phyloP scores from a whole-genome alignment of 2,888 invertebrate species.

The Sesia apiformis region DNA sequence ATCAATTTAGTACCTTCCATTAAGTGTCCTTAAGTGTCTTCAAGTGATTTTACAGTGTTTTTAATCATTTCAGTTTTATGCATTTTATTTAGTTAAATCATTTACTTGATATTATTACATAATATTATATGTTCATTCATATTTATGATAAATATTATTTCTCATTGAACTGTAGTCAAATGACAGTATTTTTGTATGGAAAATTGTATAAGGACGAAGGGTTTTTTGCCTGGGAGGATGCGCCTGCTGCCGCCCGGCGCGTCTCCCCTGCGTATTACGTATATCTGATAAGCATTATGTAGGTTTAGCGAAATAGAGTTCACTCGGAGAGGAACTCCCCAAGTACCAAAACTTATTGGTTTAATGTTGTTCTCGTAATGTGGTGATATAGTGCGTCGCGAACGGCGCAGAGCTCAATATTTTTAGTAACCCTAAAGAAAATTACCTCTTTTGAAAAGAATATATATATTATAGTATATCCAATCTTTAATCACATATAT shows the following conservation, averaged over 20 bases:
- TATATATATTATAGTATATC: constrained; percentile 67
- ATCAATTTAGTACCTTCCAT: constrained; percentile 70
- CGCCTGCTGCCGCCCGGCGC: constrained; percentile 11
- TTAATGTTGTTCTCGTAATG: constrained; percentile 71
- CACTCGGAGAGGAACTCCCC: constrained; percentile 60
- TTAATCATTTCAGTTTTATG: constrained; percentile 69
- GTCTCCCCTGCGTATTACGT: constrained; percentile 49
- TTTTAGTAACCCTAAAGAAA: constrained; percentile 74
- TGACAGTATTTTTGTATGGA: constrained; percentile 75
- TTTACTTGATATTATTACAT: constrained; percentile 58
- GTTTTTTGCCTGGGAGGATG: constrained; percentile 46
- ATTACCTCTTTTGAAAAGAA: constrained; percentile 75
- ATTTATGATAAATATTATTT: constrained; percentile 55
- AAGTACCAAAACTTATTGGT: constrained; percentile 72
- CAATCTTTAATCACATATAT: constrained; percentile 72
- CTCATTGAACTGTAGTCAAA: constrained; percentile 74
- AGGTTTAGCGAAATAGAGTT: constrained; percentile 73
- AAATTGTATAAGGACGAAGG: constrained; percentile 70
- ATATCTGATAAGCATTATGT: constrained; percentile 75
- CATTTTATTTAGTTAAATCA: constrained; percentile 75
- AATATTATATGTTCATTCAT: constrained; percentile 55
- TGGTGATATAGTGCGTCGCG: constrained; percentile 70
- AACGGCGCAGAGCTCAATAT: constrained; percentile 73
- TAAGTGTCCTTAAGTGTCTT: constrained; percentile 43
- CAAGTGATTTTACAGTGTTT: constrained; percentile 64